These are phyloP conservation scores for Drosophila yooni DNA, from an alignment of 2,888 invertebrate genomes.

Conservation along the genomic window DNA sequence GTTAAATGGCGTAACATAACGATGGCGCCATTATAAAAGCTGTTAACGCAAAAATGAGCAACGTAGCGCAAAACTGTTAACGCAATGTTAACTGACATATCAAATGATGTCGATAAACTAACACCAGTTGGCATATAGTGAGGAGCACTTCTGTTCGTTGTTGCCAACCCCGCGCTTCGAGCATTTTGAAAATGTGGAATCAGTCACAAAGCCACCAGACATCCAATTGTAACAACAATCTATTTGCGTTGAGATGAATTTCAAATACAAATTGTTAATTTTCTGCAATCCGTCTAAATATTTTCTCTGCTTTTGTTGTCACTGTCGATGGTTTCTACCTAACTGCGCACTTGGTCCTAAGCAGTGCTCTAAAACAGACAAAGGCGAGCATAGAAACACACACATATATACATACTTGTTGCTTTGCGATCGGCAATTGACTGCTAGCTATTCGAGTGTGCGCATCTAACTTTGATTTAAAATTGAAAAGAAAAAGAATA, in stretches of 20 bases:
- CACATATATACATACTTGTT: neutral
- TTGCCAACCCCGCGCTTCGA: neutral
- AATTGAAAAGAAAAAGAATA: neutral
- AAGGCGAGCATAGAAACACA: neutral
- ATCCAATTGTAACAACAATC: neutral
- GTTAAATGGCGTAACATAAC: slow-evolving; percentile 29
- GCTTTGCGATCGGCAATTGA: neutral
- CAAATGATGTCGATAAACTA: neutral
- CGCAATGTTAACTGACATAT: slow-evolving; percentile 1
- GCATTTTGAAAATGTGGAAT: neutral
- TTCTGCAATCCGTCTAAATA: neutral
- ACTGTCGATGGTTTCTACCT: neutral
- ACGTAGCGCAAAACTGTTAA: neutral
- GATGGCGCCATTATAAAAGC: slow-evolving; percentile 21
- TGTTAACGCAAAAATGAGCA: slow-evolving; percentile 9
- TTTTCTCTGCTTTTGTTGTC: neutral
- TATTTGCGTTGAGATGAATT: neutral
- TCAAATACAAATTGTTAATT: neutral
- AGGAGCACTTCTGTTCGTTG: neutral
- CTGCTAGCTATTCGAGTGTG: neutral
- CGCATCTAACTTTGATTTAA: neutral
- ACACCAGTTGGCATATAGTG: neutral
- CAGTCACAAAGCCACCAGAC: too few relatives aligned
- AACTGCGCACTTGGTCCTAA: neutral
- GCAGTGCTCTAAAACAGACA: neutral